A percentile compares a stretch with the other conserved stretches of the same genome.
Conservation (phyloP, 2,113 vertebrate species). For the Siphamia tubifer region DNA sequence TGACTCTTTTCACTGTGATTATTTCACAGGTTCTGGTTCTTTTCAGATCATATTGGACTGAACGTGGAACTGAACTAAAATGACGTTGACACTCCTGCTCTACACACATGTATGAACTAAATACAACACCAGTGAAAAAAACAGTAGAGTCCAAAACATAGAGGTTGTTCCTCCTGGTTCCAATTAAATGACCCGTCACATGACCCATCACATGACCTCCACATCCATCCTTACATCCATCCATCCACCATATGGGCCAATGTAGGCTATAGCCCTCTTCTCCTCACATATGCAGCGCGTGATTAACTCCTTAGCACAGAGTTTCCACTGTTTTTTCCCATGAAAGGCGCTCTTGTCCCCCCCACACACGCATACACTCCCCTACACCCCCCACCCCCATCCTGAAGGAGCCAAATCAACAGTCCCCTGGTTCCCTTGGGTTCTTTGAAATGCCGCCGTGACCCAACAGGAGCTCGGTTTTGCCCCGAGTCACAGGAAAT, state of each 20-base stretch:
- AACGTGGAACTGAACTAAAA: no score
- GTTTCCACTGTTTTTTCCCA: constrained; percentile 73
- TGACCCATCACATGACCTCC: constrained; percentile 74
- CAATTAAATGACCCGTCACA: constrained; percentile 79
- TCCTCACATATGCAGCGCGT: constrained; percentile 68
- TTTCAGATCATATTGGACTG: no score
- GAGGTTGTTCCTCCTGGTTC: constrained; percentile 62
- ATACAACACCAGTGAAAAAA: constrained; percentile 47
- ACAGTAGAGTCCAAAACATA: constrained; percentile 31
- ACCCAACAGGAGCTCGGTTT: constrained; percentile 42
- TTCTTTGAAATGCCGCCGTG: constrained; percentile 68
- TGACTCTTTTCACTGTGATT: no score
- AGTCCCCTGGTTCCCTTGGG: constrained; percentile 60
- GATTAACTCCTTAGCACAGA: constrained; percentile 77
- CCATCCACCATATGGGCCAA: constrained; percentile 36
- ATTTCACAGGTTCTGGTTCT: no score
- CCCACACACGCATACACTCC: no score
- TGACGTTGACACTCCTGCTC: no score
- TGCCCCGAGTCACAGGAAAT: constrained; percentile 58
- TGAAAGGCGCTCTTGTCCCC: constrained; percentile 76
- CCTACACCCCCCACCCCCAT: constrained; percentile 3
- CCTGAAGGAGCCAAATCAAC: constrained; percentile 55
- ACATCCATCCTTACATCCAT: constrained; percentile 30
- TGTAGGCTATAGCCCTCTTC: constrained; percentile 19
- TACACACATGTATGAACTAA: constrained; percentile 32